Percentiles rank a stretch among this genome's conserved stretches.
phyloP scores from a whole-genome alignment of 2,797 vertebrate species.

The Momotus momota region DNA sequence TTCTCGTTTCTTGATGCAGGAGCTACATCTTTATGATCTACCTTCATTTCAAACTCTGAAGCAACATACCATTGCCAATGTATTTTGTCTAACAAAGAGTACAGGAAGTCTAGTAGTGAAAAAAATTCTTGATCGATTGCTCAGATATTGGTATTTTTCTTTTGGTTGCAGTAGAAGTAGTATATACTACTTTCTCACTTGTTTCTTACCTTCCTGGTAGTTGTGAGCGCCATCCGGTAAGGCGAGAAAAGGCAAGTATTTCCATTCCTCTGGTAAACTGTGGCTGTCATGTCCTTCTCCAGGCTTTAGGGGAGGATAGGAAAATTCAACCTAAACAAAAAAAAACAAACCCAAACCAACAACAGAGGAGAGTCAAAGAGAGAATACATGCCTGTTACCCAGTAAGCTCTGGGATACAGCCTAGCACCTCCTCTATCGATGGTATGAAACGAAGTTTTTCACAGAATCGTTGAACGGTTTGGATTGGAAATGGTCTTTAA shows the following conservation, averaged over 20 bases:
- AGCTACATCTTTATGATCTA: neutral
- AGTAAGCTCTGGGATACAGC: neutral
- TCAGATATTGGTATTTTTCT: neutral
- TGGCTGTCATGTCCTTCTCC: slow-evolving; percentile 91
- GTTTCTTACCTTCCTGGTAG: slow-evolving; percentile 91
- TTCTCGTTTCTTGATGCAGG: neutral
- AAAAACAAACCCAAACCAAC: neutral
- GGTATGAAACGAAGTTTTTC: neutral
- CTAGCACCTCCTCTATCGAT: neutral
- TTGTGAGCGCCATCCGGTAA: slow-evolving; percentile 98
- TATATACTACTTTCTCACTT: neutral
- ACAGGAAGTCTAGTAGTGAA: neutral
- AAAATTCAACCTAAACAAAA: slow-evolving; percentile 88
- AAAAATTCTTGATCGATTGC: neutral
- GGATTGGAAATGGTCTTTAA: neutral
- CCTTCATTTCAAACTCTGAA: neutral
- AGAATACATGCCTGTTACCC: neutral
- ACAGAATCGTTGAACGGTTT: neutral
- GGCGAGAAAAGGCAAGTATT: slow-evolving; percentile 94
- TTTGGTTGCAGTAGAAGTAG: neutral
- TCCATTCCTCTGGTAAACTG: slow-evolving; percentile 92
- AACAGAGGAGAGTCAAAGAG: neutral
- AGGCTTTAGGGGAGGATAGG: slow-evolving; percentile 91
- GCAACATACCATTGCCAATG: neutral
- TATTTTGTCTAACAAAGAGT: neutral